Percentiles rank a stretch among this genome's conserved stretches.
Evolutionary conservation across 2,113 vertebrate species (phyloP).

Genomic region (Ramphastos sulfuratus): DNA sequence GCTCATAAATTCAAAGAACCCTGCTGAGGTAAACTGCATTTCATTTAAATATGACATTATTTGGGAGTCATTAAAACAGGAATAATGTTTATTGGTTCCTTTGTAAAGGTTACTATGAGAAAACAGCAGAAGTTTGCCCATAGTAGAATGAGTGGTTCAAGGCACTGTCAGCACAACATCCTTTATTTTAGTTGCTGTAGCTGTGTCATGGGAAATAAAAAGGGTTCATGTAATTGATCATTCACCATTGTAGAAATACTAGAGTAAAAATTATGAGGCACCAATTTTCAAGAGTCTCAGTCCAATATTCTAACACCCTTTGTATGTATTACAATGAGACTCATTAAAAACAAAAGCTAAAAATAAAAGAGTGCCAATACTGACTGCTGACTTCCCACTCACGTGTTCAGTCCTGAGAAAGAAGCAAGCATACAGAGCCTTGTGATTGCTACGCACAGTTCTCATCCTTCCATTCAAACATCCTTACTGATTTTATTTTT

Average conservation of each 20-base stretch:
- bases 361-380: neutral
- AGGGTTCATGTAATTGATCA: neutral
- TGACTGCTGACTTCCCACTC: neutral
- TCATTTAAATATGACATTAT: slow-evolving; percentile 67
- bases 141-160: neutral
- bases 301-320: neutral
- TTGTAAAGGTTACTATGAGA: slow-evolving; percentile 53
- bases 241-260: neutral
- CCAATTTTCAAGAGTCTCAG: neutral
- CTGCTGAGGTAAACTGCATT: slow-evolving; percentile 57
- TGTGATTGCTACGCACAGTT: neutral
- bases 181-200: neutral
- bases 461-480: neutral
- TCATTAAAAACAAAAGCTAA: neutral
- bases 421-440: neutral
- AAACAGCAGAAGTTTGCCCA: slow-evolving; percentile 35
- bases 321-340: neutral
- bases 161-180: neutral
- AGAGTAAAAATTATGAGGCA: neutral
- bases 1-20: slow-evolving; percentile 63
- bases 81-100: slow-evolving; percentile 46
- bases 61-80: slow-evolving; percentile 71
- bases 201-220: neutral
- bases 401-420: neutral
- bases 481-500: neutral